Evolutionary conservation across 2,797 vertebrate species (phyloP).

Genomic region (Clamator glandarius): DNA sequence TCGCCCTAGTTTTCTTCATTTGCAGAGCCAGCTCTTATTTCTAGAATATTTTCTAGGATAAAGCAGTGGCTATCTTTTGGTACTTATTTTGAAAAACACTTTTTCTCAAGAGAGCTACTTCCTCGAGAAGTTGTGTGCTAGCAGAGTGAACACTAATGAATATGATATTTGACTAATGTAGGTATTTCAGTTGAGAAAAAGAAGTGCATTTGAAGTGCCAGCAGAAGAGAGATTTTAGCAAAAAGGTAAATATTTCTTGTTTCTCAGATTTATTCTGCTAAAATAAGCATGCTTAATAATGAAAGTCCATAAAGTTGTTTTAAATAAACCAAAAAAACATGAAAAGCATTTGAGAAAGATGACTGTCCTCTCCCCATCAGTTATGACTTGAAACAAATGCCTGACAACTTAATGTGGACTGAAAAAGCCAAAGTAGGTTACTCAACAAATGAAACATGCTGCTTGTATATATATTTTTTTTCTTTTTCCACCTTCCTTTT

Average conservation of each 20-base stretch:
- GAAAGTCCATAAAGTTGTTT: neutral
- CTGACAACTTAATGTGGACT: neutral
- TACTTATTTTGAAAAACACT: neutral
- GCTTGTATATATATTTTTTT: too few species aligned
- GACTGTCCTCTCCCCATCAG: neutral
- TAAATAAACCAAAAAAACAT: neutral
- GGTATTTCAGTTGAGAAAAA: neutral
- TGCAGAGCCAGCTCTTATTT: neutral
- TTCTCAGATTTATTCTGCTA: neutral
- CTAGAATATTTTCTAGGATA: neutral
- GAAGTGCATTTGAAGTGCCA: neutral
- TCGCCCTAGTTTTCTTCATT: accelerated
- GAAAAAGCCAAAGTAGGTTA: neutral
- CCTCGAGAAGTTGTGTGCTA: neutral
- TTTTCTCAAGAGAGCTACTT: neutral
- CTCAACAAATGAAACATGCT: neutral
- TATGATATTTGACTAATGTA: neutral
- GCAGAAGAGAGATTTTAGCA: neutral
- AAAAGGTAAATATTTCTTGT: neutral
- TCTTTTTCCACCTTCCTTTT: neutral
- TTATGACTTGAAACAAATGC: neutral
- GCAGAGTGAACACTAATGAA: neutral
- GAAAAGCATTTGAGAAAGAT: neutral
- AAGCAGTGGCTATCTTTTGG: neutral
- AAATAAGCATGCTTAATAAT: neutral